phyloP scores from a whole-genome alignment of 53 echinoderm and acorn worm species.

The Echinarachnius parma region DNA sequence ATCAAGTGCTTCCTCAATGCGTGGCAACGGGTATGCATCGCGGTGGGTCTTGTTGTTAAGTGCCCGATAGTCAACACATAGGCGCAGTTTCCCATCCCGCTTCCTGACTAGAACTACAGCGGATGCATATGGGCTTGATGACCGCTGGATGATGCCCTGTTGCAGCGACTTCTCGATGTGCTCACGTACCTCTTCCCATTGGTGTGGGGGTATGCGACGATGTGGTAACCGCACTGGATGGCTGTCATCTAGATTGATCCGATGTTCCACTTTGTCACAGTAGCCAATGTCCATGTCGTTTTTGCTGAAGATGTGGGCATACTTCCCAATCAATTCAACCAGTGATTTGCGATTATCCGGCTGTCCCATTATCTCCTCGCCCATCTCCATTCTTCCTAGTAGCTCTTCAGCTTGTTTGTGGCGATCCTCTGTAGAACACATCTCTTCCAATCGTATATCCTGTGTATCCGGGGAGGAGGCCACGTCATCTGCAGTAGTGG shows the following conservation, averaged over 20 bases:
- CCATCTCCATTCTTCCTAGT: too few species aligned
- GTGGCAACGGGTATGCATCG: slow-evolving; percentile 72
- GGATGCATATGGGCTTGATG: slow-evolving; percentile 60
- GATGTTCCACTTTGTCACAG: slow-evolving; percentile 32
- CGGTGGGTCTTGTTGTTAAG: slow-evolving; percentile 65
- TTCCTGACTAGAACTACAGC: slow-evolving; percentile 59
- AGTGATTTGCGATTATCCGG: slow-evolving; percentile 5
- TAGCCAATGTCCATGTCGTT: slow-evolving; percentile 44
- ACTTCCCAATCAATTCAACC: slow-evolving; percentile 39
- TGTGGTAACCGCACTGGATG: slow-evolving; percentile 46
- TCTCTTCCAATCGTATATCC: too few species aligned
- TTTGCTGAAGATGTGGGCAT: slow-evolving; percentile 35
- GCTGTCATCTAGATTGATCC: slow-evolving; percentile 10
- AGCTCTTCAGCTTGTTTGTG: too few species aligned
- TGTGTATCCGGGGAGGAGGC: too few species aligned
- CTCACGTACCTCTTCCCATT: slow-evolving; percentile 50
- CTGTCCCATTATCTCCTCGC: too few species aligned
- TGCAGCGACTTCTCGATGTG: slow-evolving; percentile 26
- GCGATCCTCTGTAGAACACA: too few species aligned
- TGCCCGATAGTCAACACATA: slow-evolving; percentile 64
- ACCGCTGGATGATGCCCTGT: slow-evolving; percentile 31
- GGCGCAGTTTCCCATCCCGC: slow-evolving; percentile 48
- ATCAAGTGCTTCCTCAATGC: slow-evolving; percentile 62
- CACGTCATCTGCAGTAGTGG: too few species aligned
- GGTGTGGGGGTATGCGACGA: slow-evolving; percentile 42